Percentiles rank a stretch among this genome's conserved stretches.
Evolutionary conservation across 2,888 invertebrate species (phyloP).

Genomic region (Nomada flava): DNA sequence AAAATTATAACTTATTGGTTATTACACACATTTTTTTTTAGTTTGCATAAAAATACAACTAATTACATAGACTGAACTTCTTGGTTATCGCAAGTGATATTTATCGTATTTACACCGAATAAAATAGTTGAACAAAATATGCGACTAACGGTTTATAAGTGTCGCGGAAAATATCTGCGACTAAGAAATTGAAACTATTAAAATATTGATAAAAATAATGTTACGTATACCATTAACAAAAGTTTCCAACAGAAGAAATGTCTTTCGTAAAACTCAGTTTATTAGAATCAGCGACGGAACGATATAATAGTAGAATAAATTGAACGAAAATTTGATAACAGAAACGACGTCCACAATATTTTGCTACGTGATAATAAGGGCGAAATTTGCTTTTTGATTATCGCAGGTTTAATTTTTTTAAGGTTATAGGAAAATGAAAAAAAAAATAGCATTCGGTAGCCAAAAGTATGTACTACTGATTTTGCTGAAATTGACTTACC

Average conservation of each 20-base stretch:
- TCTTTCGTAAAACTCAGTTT: background rate
- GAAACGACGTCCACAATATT: background rate
- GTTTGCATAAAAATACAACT: background rate
- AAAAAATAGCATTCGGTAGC: slow-evolving; percentile 16
- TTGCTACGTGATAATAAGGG: background rate
- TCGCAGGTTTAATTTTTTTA: slow-evolving; percentile 17
- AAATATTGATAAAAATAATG: background rate
- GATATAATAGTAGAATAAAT: background rate
- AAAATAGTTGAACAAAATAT: background rate
- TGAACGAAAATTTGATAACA: too few relatives aligned
- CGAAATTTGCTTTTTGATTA: slow-evolving; percentile 1
- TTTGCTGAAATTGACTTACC: slow-evolving; percentile 68
- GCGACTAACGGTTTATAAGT: background rate
- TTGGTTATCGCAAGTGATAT: background rate
- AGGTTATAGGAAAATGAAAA: slow-evolving; percentile 58
- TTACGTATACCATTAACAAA: background rate
- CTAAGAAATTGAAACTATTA: background rate
- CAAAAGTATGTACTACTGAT: slow-evolving; percentile 24
- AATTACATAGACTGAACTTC: background rate
- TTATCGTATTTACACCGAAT: background rate
- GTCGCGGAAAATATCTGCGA: background rate
- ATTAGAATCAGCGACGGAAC: background rate
- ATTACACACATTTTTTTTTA: background rate
- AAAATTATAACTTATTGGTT: background rate
- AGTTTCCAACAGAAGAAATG: background rate